A percentile compares a stretch with the other conserved stretches of the same genome.
Evolutionary conservation across 2,888 invertebrate species (phyloP).

Genomic region (Lumbricus terrestris): DNA sequence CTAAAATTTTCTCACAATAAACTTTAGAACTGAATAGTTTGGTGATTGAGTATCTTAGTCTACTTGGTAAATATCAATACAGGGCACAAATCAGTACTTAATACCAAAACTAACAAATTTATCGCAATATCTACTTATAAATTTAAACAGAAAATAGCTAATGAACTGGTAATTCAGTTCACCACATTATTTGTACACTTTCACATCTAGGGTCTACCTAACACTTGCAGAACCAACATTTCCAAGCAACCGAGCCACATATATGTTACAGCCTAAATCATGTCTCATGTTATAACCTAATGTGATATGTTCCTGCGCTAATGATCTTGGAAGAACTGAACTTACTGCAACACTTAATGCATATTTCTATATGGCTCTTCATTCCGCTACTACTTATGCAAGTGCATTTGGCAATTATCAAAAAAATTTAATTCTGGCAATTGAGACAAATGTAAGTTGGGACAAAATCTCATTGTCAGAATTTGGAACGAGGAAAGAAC

Average conservation of each 20-base stretch:
- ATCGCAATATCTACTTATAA: no score
- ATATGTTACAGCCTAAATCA: no score
- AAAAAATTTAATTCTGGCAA: background rate
- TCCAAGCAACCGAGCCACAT: no score
- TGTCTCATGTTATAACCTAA: no score
- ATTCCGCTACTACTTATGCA: no score
- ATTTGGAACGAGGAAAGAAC: background rate
- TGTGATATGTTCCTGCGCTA: no score
- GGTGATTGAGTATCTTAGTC: background rate
- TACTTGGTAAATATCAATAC: background rate
- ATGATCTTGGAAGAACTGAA: no score
- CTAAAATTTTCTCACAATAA: background rate
- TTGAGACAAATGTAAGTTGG: background rate
- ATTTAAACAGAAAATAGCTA: background rate
- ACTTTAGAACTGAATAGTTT: background rate
- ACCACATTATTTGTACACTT: no score
- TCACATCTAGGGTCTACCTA: no score
- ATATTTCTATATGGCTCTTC: no score
- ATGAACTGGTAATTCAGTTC: background rate
- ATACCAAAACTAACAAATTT: background rate
- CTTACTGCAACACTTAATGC: no score
- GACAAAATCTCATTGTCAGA: background rate
- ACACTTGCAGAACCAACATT: no score
- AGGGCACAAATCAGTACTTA: background rate
- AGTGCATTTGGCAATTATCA: background rate